Evolutionary conservation across 2,888 invertebrate genomes (phyloP).

Genomic region (Chymomyza amoena): DNA sequence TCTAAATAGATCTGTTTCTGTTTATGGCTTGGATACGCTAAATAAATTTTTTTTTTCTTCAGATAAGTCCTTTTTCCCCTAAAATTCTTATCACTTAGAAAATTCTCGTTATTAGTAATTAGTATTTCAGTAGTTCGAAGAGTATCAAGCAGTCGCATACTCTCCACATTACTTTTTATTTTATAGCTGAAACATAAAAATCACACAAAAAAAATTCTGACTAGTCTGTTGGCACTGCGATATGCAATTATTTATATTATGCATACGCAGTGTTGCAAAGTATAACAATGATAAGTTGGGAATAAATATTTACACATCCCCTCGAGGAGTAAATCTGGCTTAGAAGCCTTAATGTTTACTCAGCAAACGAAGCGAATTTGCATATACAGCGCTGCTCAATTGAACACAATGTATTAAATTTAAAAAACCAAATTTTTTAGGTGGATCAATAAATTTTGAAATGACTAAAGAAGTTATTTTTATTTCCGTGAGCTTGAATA

Average conservation of each 20-base stretch:
- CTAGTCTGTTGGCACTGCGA: conserved; percentile 16
- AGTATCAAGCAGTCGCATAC: background rate
- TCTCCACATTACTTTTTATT: background rate
- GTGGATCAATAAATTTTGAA: no score
- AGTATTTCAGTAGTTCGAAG: background rate
- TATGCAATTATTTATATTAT: conserved; percentile 45
- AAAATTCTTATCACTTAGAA: no score
- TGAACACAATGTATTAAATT: no score
- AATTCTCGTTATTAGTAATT: no score
- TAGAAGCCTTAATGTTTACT: background rate
- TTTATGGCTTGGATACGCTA: no score
- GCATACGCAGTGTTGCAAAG: conserved; percentile 24
- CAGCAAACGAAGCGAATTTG: background rate
- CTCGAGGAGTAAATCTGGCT: background rate
- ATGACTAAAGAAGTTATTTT: no score
- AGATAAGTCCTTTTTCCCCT: no score
- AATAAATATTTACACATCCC: background rate
- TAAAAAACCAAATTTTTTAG: no score
- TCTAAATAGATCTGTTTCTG: no score
- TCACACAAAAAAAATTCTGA: background rate
- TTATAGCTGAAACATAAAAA: conserved; percentile 25
- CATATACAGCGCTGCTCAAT: background rate
- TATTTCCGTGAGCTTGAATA: no score
- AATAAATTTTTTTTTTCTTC: no score
- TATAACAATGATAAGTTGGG: background rate